These are phyloP conservation scores for Tupiocoris notatus DNA, from an alignment of 2,888 invertebrate species.

Conservation along the genomic window DNA sequence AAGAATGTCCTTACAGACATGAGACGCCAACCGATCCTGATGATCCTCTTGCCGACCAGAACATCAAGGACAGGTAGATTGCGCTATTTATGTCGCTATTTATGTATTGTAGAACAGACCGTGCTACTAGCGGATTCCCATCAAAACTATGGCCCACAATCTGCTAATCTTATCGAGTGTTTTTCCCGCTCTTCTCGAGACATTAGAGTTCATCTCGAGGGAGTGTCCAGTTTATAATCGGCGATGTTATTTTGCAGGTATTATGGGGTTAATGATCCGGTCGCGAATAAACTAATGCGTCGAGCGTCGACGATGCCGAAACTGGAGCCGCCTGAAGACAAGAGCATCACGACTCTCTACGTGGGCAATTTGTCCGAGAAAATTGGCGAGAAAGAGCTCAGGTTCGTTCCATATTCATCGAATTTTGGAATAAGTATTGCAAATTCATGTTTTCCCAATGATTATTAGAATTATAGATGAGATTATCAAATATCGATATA, in stretches of 20 bases:
- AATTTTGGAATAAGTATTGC: too few species aligned
- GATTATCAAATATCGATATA: not conserved
- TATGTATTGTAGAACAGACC: too few species aligned
- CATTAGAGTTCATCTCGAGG: not conserved
- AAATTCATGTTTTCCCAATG: too few species aligned
- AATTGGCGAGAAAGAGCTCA: constrained; percentile 83
- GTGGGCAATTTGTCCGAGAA: constrained; percentile 92
- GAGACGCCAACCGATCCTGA: constrained; percentile 97
- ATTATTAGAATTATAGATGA: not conserved
- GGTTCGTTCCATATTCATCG: too few species aligned
- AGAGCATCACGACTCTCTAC: constrained; percentile 92
- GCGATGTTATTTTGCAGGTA: constrained; percentile 59
- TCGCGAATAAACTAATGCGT: constrained; percentile 88
- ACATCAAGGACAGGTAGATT: constrained; percentile 85
- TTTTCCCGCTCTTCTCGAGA: not conserved
- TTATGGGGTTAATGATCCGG: constrained; percentile 93
- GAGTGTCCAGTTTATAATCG: not conserved
- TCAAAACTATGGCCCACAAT: not conserved
- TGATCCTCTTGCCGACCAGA: constrained; percentile 93
- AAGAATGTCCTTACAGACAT: constrained; percentile 94
- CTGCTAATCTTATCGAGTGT: not conserved
- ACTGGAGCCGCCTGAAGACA: constrained; percentile 92
- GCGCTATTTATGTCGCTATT: too few species aligned
- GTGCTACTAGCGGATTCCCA: too few species aligned
- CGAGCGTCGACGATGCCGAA: constrained; percentile 92